Conservation (phyloP, 2,888 invertebrate genomes). For the Dryococelus australis region DNA sequence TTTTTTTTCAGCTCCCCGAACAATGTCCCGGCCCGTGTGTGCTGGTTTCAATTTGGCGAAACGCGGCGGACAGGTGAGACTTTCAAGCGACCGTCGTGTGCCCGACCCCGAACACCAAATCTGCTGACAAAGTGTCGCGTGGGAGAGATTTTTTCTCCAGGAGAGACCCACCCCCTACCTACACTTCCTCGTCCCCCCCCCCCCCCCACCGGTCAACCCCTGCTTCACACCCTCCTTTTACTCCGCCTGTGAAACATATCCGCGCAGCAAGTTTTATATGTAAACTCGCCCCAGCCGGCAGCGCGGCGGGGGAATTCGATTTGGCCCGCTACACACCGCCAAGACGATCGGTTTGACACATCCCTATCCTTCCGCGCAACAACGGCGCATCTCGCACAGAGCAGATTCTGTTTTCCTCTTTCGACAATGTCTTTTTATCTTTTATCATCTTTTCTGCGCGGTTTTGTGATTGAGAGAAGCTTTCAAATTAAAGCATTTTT, state of each 20-base stretch:
- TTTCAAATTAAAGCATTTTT: no score
- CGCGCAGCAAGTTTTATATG: slow-evolving; percentile 1
- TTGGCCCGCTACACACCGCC: slow-evolving; percentile 35
- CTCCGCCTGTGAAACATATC: slow-evolving; percentile 25
- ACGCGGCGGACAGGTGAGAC: slow-evolving; percentile 43
- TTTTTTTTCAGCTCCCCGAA: no score
- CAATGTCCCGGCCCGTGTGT: neutral
- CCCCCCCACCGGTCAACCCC: neutral
- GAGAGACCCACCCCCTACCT: slow-evolving; percentile 12
- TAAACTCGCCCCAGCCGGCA: neutral
- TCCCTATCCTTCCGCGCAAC: neutral
- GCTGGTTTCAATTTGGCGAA: slow-evolving; percentile 43
- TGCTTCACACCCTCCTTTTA: neutral
- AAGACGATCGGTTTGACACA: slow-evolving; percentile 25
- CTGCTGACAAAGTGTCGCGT: slow-evolving; percentile 42
- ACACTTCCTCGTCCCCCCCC: neutral
- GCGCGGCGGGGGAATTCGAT: slow-evolving; percentile 42
- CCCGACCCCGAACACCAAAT: slow-evolving; percentile 35
- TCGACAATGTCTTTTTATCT: no score
- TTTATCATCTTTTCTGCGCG: no score
- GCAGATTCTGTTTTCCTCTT: no score
- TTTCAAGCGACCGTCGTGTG: no score
- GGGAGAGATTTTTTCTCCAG: slow-evolving; percentile 33
- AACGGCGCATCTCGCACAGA: neutral
- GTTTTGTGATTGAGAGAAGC: no score